Percentiles rank a stretch among this genome's conserved stretches.
Conservation (phyloP, 2,113 vertebrate species). For the Monopterus albus region DNA sequence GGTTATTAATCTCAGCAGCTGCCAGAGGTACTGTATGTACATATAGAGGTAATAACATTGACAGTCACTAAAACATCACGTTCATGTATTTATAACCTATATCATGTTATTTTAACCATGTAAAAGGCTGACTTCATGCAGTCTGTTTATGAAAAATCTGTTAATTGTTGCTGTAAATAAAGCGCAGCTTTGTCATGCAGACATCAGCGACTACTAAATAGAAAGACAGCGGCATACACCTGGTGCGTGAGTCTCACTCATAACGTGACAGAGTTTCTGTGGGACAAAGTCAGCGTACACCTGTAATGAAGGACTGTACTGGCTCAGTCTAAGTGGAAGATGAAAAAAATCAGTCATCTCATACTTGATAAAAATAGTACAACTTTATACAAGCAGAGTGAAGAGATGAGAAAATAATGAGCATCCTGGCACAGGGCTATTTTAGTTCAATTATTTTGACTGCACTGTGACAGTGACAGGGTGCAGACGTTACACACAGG, state of each 20-base stretch:
- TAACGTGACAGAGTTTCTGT: neutral
- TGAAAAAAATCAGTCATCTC: neutral
- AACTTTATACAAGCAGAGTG: neutral
- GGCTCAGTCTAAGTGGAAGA: neutral
- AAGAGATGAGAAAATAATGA: conserved; percentile 25
- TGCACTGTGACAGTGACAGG: neutral
- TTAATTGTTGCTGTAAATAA: no score
- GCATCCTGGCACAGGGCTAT: conserved; percentile 3
- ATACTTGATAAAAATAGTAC: conserved; percentile 9
- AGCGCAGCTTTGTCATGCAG: no score
- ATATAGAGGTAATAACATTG: neutral
- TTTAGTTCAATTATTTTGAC: conserved; percentile 11
- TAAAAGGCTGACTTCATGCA: no score
- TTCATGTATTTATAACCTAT: no score
- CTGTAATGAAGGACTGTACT: no score
- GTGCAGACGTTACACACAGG: neutral
- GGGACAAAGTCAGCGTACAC: no score
- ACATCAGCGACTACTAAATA: no score
- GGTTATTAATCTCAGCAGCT: neutral
- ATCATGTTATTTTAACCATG: no score
- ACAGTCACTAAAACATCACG: no score
- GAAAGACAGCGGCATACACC: neutral
- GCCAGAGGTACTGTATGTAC: neutral
- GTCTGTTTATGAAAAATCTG: no score
- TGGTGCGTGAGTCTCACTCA: neutral